Evolutionary conservation across 2,797 vertebrate genomes (phyloP).

Genomic region (Danio jaintianensis): DNA sequence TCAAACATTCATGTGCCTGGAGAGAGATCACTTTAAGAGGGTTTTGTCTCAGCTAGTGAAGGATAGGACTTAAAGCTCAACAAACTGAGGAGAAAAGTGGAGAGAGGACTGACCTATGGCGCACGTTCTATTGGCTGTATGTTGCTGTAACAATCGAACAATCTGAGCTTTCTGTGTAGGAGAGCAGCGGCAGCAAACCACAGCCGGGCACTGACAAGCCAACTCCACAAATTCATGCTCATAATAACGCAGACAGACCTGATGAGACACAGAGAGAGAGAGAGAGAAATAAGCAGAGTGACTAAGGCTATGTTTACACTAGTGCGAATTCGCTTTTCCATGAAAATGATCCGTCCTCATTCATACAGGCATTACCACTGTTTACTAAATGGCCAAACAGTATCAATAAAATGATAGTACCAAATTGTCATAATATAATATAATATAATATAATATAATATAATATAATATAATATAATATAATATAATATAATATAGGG

Average conservation of each 20-base stretch:
- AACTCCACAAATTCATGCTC: slow-evolving; percentile 96
- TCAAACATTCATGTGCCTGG: slow-evolving; percentile 28
- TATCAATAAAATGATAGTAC: too few relatives aligned
- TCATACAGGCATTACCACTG: too few relatives aligned
- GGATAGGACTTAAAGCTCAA: slow-evolving; percentile 17
- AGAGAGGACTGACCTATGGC: slow-evolving; percentile 86
- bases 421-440: too few relatives aligned
- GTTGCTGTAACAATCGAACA: slow-evolving; percentile 89
- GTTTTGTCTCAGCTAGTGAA: slow-evolving; percentile 3
- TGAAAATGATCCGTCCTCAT: too few relatives aligned
- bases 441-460: too few relatives aligned
- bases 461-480: too few relatives aligned
- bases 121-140: slow-evolving; percentile 90
- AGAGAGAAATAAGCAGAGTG: neutral
- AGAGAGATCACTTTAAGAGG: neutral
- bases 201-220: slow-evolving; percentile 95
- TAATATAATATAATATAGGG: too few relatives aligned
- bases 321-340: too few relatives aligned
- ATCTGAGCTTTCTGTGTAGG: slow-evolving; percentile 97
- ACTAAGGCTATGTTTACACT: too few relatives aligned
- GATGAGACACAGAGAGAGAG: neutral
- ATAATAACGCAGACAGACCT: slow-evolving; percentile 95
- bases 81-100: neutral
- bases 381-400: too few relatives aligned
- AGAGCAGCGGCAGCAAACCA: slow-evolving; percentile 96